Conservation (phyloP, 2,113 vertebrate genomes). For the Psophia crepitans region DNA sequence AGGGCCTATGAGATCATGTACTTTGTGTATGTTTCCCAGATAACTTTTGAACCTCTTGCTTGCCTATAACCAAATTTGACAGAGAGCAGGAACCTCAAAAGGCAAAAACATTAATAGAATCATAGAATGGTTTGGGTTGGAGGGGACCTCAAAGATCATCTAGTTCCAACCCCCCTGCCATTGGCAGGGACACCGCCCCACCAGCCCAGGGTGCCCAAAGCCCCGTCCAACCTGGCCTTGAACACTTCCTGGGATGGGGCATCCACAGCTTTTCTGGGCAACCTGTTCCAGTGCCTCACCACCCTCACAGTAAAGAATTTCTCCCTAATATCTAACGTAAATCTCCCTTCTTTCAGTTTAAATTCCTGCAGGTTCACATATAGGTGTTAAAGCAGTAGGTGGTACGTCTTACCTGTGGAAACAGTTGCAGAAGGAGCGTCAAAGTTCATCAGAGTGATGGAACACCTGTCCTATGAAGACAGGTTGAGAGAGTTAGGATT, state of each 20-base stretch:
- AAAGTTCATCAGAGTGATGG: neutral
- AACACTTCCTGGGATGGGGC: too few relatives aligned
- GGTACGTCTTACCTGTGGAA: neutral
- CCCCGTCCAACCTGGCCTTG: too few relatives aligned
- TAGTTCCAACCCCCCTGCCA: too few relatives aligned
- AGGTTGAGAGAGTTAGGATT: neutral
- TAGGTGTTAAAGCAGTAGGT: neutral
- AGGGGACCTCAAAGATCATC: too few relatives aligned
- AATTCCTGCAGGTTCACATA: neutral
- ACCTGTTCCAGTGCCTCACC: too few relatives aligned
- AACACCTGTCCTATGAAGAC: neutral
- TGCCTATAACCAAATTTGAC: neutral
- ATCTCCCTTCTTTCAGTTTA: too few relatives aligned
- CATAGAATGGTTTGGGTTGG: too few relatives aligned
- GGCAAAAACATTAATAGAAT: neutral
- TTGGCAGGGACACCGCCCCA: too few relatives aligned
- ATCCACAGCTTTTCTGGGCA: too few relatives aligned
- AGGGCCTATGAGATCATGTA: neutral
- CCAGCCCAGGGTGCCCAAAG: too few relatives aligned
- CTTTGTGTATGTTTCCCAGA: neutral
- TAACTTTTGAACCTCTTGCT: neutral
- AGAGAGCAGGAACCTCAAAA: neutral
- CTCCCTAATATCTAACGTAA: too few relatives aligned
- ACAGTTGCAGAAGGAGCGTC: neutral
- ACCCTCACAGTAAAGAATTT: too few relatives aligned